Evolutionary conservation across 2,888 invertebrate genomes (phyloP), one percentile per base, ranked within the genome.

Genomic region (Apamea monoglypha): DNA sequence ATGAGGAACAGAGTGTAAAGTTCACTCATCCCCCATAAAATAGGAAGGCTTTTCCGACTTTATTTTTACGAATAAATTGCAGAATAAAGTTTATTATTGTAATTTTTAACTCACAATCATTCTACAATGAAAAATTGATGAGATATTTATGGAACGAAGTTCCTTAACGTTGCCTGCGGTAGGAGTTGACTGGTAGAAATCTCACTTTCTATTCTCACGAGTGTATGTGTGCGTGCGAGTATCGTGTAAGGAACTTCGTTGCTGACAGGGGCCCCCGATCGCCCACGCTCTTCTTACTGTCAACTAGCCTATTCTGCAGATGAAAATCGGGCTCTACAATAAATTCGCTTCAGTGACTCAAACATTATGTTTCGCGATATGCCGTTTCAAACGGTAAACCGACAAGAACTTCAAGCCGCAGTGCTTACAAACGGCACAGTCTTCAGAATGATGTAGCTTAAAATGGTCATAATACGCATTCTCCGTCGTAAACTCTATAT

Each of bases 321-420:
- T 50, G 12, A 14, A 70, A 61, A 63, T 44, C 7, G 16, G 32
- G 40, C 16, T 53, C 32, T 21, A 71, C 68, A 72, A 79, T 74
- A 79, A 59, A 68, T 72, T 72, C 79, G 61, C 80, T 87, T 87
- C 84, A 92, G 74, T 66, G 36, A 25, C 8, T 87, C 66, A 87
- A 25, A 82, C 78, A 53, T 91, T 92, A 91, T 96, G 96, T 74
- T 95, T 95, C 69, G 94, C 92, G 36, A 96, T 91, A 85, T 96
- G 96, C 40, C 96, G 92, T 69, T 95, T 96, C 76, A 96, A 87
- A 7, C 95, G 92, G 72, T 94, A 95, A 25, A 92, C 89, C 29
- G 95, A 95, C 40, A 95, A 88, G 74, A 96, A 96, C 78, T 96
- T 96, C 87, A 95, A 88, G 0, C 96, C 96, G 82, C 96, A 96